phyloP scores from a whole-genome alignment of 23 tunicate genomes.

The Halocynthia aurantium region DNA sequence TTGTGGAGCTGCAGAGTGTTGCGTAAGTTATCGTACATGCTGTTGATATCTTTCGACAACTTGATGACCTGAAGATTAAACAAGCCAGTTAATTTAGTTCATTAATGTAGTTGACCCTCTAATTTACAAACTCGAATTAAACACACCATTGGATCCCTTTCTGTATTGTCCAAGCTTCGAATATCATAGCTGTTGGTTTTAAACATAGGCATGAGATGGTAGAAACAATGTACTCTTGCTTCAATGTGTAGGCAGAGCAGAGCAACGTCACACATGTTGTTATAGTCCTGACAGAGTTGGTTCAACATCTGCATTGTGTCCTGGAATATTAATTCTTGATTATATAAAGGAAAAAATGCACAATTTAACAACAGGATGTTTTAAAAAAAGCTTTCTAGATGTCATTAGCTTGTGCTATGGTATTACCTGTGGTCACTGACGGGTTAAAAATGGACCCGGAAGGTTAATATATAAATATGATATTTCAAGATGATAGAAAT shows the following conservation, averaged over 20 bases:
- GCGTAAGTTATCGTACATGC: slow-evolving; percentile 64
- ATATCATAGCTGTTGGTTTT: slow-evolving; percentile 54
- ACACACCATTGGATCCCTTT: slow-evolving; percentile 37
- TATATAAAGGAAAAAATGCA: neutral
- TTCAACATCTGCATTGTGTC: slow-evolving; percentile 56
- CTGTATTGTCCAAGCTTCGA: slow-evolving; percentile 71
- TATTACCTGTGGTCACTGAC: too few species aligned
- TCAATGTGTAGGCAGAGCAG: slow-evolving; percentile 84
- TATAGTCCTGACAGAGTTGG: slow-evolving; percentile 48
- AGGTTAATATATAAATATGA: neutral
- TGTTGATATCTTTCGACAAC: slow-evolving; percentile 30
- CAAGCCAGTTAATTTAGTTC: neutral
- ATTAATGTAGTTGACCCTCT: neutral
- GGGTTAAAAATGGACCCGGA: too few species aligned
- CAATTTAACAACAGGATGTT: neutral
- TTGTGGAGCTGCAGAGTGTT: slow-evolving; percentile 54
- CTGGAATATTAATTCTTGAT: neutral
- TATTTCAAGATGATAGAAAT: neutral
- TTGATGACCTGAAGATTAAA: slow-evolving; percentile 22
- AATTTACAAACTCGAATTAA: neutral
- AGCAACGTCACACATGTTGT: slow-evolving; percentile 61
- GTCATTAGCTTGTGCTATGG: too few species aligned
- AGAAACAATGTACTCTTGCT: slow-evolving; percentile 55
- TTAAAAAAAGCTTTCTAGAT: too few species aligned
- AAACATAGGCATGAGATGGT: slow-evolving; percentile 59